Conservation (phyloP, 2,888 invertebrate genomes). For the Beris chalybata region DNA sequence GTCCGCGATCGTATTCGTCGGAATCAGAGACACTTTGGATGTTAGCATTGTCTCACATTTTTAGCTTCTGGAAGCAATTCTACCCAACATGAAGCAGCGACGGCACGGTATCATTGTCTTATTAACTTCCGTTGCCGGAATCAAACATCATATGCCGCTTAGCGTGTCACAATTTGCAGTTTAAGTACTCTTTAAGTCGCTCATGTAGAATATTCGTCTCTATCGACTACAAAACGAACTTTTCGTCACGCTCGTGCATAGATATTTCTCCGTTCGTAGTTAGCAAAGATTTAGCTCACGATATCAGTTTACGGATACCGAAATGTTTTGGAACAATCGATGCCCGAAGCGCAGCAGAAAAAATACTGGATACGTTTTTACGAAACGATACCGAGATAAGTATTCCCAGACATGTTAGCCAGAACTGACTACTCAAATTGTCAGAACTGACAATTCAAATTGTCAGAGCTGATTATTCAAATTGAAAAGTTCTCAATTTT, state of each 20-base stretch:
- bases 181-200: conserved; percentile 65
- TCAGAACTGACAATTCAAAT: no score
- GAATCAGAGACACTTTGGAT: conserved; percentile 61
- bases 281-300: conserved; percentile 58
- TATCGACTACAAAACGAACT: conserved; percentile 60
- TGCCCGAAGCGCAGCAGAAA: conserved; percentile 61
- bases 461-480: no score
- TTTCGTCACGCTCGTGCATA: conserved; percentile 63
- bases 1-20: conserved; percentile 61
- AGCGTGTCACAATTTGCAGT: conserved; percentile 69
- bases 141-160: conserved; percentile 62
- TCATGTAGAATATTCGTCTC: conserved; percentile 64
- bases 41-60: conserved; percentile 65
- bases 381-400: conserved; percentile 66
- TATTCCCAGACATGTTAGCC: conserved; percentile 64
- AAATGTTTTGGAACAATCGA: conserved; percentile 68
- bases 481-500: no score
- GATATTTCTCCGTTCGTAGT: conserved; percentile 68
- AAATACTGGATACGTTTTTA: conserved; percentile 64
- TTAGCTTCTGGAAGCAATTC: conserved; percentile 63
- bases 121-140: conserved; percentile 64
- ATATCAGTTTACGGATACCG: conserved; percentile 64
- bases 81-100: conserved; percentile 63
- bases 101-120: conserved; percentile 65
- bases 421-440: no score